Percentiles rank a stretch among this genome's conserved stretches.
Evolutionary conservation across 2,113 vertebrate genomes (phyloP).

Genomic region (Tylochromis polylepis): DNA sequence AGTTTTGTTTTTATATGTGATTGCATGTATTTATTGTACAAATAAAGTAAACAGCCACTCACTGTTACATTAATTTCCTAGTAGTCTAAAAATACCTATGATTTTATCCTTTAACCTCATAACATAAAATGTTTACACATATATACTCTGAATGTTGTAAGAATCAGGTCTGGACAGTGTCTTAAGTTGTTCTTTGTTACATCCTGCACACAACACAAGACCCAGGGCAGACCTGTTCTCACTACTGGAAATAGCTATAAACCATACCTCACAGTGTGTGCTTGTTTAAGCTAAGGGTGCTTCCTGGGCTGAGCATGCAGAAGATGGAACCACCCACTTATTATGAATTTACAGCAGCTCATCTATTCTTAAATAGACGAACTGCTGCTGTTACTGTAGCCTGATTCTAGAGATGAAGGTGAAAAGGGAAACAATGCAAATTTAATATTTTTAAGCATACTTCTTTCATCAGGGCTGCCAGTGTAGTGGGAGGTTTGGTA

Average conservation of each 20-base stretch:
- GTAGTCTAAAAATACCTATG: background rate
- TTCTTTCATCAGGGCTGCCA: background rate
- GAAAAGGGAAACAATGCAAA: background rate
- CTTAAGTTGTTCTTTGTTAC: background rate
- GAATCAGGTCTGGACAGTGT: background rate
- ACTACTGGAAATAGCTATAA: background rate
- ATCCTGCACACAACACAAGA: background rate
- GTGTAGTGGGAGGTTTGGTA: background rate
- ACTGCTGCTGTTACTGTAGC: background rate
- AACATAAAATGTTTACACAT: background rate
- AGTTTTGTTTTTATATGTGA: background rate
- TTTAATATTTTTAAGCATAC: background rate
- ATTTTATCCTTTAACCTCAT: background rate
- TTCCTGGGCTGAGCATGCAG: background rate
- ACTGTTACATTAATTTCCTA: background rate
- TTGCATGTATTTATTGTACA: background rate
- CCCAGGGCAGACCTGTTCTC: background rate
- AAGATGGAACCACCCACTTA: accelerated
- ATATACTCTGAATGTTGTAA: too few species aligned
- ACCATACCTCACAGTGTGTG: background rate
- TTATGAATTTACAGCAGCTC: background rate
- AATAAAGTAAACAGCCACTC: background rate
- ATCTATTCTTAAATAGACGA: background rate
- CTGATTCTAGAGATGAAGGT: background rate
- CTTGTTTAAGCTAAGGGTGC: background rate